phyloP scores from a whole-genome alignment of 2,888 invertebrate species.

The Parnassius smintheus region DNA sequence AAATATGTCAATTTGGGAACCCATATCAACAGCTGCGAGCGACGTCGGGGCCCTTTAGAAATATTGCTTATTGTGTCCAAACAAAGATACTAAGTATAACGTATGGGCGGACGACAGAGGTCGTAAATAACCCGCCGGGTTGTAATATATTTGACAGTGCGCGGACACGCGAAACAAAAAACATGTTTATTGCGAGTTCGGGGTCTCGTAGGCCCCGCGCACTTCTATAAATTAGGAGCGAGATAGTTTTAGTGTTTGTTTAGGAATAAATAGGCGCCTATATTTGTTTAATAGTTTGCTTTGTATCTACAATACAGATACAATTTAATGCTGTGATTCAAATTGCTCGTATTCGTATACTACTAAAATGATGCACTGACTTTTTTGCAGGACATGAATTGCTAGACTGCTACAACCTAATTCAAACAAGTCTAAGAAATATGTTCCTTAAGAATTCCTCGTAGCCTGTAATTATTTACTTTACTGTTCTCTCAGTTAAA shows the following conservation, averaged over 20 bases:
- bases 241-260: slow-evolving; percentile 62
- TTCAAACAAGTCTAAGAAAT: no score
- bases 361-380: no score
- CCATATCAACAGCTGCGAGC: slow-evolving; percentile 81
- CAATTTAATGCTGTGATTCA: neutral
- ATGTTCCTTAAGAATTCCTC: no score
- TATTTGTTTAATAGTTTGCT: slow-evolving; percentile 31
- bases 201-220: slow-evolving; percentile 49
- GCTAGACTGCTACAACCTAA: no score
- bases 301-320: slow-evolving; percentile 11
- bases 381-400: no score
- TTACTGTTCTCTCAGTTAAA: no score
- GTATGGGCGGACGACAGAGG: slow-evolving; percentile 79
- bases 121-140: slow-evolving; percentile 80
- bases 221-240: slow-evolving; percentile 65
- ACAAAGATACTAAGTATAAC: slow-evolving; percentile 82
- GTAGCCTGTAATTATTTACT: no score
- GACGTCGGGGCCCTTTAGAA: slow-evolving; percentile 77
- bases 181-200: slow-evolving; percentile 77
- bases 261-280: slow-evolving; percentile 42
- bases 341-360: no score
- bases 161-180: slow-evolving; percentile 81
- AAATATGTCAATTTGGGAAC: slow-evolving; percentile 81
- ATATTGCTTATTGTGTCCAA: slow-evolving; percentile 82
- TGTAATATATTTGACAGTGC: slow-evolving; percentile 81